Conservation (phyloP, 2,113 vertebrate species). For the Castor canadensis region DNA sequence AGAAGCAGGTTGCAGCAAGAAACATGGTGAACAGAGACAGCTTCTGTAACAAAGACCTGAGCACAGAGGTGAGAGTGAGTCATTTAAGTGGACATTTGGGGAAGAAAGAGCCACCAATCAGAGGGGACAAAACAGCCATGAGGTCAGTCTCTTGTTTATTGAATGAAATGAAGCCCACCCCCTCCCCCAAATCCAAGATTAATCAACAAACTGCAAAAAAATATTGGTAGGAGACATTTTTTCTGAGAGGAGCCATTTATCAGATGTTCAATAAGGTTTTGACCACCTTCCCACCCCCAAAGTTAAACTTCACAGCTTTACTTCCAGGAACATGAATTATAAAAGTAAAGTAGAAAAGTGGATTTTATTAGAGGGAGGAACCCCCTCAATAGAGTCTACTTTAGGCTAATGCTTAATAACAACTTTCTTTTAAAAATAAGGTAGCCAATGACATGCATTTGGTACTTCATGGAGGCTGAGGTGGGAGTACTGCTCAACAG, state of each 20-base stretch:
- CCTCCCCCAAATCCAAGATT: background rate
- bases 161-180: background rate
- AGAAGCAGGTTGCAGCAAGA: background rate
- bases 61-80: background rate
- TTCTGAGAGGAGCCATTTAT: background rate
- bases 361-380: background rate
- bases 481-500: background rate
- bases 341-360: background rate
- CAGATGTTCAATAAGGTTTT: background rate
- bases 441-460: background rate
- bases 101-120: background rate
- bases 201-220: background rate
- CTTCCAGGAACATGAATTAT: background rate
- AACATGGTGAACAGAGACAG: background rate
- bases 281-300: background rate
- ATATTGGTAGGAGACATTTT: background rate
- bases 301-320: background rate
- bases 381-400: background rate
- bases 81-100: background rate
- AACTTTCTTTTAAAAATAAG: background rate
- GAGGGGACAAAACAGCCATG: background rate
- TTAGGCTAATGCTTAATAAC: background rate
- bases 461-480: background rate
- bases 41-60: background rate
- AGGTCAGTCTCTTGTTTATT: background rate